Evolutionary conservation across 1,140 invertebrate species (phyloP).

Genomic region (Daktulosphaira vitifoliae): DNA sequence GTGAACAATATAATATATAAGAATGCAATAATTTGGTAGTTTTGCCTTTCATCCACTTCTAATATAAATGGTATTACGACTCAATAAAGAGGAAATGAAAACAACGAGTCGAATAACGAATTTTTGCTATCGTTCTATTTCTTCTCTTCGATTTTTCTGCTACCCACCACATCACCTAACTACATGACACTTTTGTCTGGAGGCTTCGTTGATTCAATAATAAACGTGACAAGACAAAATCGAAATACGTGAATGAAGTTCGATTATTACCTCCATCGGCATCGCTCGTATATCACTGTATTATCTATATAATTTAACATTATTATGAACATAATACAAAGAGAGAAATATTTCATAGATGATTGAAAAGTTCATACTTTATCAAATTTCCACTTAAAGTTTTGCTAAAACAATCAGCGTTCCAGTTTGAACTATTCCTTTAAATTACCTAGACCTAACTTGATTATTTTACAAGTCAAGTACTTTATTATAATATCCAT

Average conservation of each 20-base stretch:
- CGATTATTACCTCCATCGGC: conserved; percentile 6
- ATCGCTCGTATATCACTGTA: no score
- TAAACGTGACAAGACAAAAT: conserved; percentile 26
- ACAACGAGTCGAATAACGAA: conserved; percentile 25
- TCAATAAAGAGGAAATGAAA: conserved; percentile 31
- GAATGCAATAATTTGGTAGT: conserved; percentile 26
- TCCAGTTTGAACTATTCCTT: no score
- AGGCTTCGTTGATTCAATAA: conserved; percentile 16
- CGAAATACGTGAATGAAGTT: conserved; percentile 27
- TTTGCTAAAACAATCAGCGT: no score
- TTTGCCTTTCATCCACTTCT: background rate
- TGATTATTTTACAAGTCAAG: no score
- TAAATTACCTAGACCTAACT: no score
- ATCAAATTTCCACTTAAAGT: background rate
- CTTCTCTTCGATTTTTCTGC: background rate
- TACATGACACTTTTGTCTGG: conserved; percentile 12
- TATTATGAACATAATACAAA: no score
- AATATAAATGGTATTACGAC: conserved; percentile 21
- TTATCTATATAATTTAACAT: no score
- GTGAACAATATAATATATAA: conserved; percentile 18
- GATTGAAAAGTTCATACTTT: conserved; percentile 30
- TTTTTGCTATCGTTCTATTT: background rate
- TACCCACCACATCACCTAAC: no score
- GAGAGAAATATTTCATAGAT: background rate
- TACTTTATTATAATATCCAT: no score